These are phyloP conservation scores for Trimorus sp. DNA, from an alignment of 2,888 invertebrate species.

Conservation along the genomic window DNA sequence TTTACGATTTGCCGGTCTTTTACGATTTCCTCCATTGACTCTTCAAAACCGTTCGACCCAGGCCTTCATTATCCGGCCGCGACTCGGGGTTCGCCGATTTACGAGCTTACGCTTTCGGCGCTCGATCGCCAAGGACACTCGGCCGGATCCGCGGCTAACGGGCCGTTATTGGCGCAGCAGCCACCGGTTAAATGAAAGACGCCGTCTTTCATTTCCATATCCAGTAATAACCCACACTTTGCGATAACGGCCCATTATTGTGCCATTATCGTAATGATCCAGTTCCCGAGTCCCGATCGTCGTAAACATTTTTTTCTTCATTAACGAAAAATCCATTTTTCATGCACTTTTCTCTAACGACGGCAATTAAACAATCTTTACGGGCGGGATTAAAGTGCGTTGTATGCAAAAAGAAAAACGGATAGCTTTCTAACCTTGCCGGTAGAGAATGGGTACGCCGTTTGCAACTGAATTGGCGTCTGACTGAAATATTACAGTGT, in stretches of 20 bases:
- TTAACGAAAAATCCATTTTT: too few species aligned
- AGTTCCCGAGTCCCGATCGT: neutral
- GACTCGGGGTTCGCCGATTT: constrained; percentile 62
- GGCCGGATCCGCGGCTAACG: constrained; percentile 48
- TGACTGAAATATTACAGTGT: too few species aligned
- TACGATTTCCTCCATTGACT: constrained; percentile 72
- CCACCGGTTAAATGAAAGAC: constrained; percentile 54
- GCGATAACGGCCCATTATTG: constrained; percentile 45
- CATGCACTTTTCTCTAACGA: too few species aligned
- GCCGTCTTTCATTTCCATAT: constrained; percentile 46
- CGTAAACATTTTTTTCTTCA: too few species aligned
- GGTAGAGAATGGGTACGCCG: too few species aligned
- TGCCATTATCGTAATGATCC: constrained; percentile 48
- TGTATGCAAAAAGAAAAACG: too few species aligned
- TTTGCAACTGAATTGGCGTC: too few species aligned
- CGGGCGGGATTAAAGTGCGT: too few species aligned
- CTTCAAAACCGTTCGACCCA: constrained; percentile 57
- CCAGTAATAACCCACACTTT: constrained; percentile 49
- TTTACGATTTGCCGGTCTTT: constrained; percentile 71
- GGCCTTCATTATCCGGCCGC: constrained; percentile 68
- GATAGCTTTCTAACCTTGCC: too few species aligned
- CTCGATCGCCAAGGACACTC: constrained; percentile 38
- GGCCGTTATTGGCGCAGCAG: constrained; percentile 40
- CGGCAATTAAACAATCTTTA: too few species aligned
- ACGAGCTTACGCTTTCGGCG: constrained; percentile 65